phyloP scores from a whole-genome alignment of 2,113 vertebrate genomes.

The Eubucco bourcierii region DNA sequence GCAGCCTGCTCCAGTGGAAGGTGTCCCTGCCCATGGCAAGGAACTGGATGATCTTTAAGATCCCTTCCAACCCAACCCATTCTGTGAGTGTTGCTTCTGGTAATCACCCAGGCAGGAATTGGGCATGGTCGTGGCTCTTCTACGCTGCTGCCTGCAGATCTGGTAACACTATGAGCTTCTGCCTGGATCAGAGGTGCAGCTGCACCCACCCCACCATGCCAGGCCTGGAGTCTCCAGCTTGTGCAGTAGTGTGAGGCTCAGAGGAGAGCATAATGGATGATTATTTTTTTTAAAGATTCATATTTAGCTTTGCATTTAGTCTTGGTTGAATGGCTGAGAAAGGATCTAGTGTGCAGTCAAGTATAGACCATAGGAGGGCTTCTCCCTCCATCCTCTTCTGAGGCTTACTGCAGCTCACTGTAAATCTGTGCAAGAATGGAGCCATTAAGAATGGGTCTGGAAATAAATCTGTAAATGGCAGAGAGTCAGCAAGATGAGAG shows the following conservation, averaged over 20 bases:
- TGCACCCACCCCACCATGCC: too few species aligned
- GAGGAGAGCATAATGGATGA: rapidly evolving
- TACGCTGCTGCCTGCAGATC: not conserved
- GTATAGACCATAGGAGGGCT: not conserved
- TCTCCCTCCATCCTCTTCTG: not conserved
- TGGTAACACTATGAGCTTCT: not conserved
- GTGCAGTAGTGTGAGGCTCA: not conserved
- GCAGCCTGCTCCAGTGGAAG: too few species aligned
- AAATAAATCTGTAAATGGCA: not conserved
- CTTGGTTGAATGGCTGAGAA: not conserved
- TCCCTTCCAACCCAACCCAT: too few species aligned
- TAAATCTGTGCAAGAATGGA: not conserved
- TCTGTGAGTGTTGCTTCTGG: too few species aligned
- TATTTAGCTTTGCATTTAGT: too few species aligned
- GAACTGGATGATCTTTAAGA: too few species aligned
- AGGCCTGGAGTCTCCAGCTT: not conserved
- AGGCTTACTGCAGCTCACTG: rapidly evolving
- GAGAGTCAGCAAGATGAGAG: not conserved
- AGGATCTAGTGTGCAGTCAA: not conserved
- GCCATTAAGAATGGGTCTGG: too few species aligned
- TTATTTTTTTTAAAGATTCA: too few species aligned
- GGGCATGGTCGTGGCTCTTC: not conserved
- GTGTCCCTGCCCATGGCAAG: too few species aligned
- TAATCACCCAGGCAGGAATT: not conserved
- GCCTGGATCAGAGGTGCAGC: too few species aligned